Conservation (phyloP, 2,113 vertebrate species). For the Falcunculus frontatus region DNA sequence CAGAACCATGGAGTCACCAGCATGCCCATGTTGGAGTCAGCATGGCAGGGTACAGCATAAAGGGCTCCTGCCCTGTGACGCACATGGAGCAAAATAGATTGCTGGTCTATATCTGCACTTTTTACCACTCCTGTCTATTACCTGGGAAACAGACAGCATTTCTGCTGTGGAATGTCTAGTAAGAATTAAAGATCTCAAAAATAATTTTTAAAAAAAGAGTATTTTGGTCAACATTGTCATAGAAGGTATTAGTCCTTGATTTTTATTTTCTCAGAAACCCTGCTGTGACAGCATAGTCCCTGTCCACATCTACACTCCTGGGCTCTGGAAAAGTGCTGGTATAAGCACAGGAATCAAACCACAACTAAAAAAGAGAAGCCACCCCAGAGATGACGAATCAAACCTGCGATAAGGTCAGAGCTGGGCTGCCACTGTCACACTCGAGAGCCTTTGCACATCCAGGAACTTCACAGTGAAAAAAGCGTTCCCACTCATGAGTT, state of each 20-base stretch:
- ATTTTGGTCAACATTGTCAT: neutral
- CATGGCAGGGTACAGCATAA: neutral
- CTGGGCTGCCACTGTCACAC: neutral
- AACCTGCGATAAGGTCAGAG: neutral
- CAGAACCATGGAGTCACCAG: neutral
- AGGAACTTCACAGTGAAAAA: neutral
- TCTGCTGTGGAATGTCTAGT: neutral
- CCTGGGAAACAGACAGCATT: neutral
- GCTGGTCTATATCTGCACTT: neutral
- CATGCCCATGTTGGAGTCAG: neutral
- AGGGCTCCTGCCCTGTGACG: neutral
- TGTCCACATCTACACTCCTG: neutral
- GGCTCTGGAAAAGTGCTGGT: neutral
- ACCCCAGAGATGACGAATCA: neutral
- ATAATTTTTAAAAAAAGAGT: neutral
- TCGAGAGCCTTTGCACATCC: neutral
- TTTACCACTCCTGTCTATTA: neutral
- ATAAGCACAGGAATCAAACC: neutral
- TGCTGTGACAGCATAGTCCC: neutral
- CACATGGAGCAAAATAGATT: neutral
- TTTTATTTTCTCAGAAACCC: neutral
- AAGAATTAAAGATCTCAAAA: neutral
- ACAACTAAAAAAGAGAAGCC: neutral
- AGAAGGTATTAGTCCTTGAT: neutral
- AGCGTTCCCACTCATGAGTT: accelerated